Evolutionary conservation across 1,140 invertebrate species (phyloP).

Genomic region (Drosophila bifasciata): DNA sequence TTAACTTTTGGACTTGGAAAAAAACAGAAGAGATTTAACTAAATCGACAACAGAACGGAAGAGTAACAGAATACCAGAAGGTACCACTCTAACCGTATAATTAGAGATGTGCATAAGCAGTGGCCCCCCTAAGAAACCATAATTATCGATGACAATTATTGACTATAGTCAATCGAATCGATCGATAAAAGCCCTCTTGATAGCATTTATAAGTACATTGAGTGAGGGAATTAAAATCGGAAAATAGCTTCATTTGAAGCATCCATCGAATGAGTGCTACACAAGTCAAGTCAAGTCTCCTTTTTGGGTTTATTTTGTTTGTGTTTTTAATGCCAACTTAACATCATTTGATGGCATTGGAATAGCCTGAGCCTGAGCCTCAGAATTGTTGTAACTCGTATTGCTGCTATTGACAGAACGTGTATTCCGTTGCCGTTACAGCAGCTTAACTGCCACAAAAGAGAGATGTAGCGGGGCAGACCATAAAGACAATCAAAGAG

Average conservation of each 20-base stretch:
- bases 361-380: too few species aligned
- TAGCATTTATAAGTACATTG: too few species aligned
- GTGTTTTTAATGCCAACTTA: conserved; percentile 60
- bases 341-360: conserved; percentile 74
- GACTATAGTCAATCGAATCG: too few species aligned
- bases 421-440: conserved; percentile 30
- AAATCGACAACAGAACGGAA: conserved; percentile 19
- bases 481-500: too few species aligned
- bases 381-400: conserved; percentile 38
- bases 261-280: not conserved
- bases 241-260: not conserved
- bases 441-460: conserved; percentile 22
- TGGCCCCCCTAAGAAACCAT: too few species aligned
- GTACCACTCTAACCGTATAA: too few species aligned
- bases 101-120: too few species aligned
- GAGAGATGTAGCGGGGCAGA: conserved; percentile 13
- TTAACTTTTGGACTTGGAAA: conserved; percentile 51
- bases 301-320: conserved; percentile 4
- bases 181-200: too few species aligned
- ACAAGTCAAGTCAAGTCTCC: conserved; percentile 5
- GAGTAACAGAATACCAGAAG: not conserved
- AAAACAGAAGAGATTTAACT: conserved; percentile 45
- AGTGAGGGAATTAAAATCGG: too few species aligned
- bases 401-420: conserved; percentile 56
- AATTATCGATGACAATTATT: too few species aligned